Percentiles rank a stretch among this genome's conserved stretches.
phyloP scores from a whole-genome alignment of 2,797 vertebrate species.

The Pempheris klunzingeri region DNA sequence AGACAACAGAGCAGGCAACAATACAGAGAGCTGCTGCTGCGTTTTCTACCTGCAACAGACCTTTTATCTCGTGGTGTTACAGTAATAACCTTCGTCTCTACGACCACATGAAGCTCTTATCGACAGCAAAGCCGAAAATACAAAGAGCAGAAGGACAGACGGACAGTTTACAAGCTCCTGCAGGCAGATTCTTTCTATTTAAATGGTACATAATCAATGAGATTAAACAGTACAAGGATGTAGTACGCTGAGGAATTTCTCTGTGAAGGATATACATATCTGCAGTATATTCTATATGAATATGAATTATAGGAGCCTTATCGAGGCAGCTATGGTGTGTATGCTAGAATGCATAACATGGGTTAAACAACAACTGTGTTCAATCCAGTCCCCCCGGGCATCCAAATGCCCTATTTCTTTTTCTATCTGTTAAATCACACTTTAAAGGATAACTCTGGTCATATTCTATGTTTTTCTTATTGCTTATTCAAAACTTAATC shows the following conservation, averaged over 20 bases:
- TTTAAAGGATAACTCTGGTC: neutral
- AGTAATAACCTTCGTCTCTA: slow-evolving; percentile 30
- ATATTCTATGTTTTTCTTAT: too few species aligned
- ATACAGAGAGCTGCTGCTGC: neutral
- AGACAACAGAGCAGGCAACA: neutral
- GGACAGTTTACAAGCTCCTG: neutral
- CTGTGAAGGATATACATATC: neutral
- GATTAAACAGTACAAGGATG: neutral
- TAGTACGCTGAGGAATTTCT: neutral
- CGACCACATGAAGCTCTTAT: slow-evolving; percentile 13
- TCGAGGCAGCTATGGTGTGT: neutral
- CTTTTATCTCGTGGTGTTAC: slow-evolving; percentile 9
- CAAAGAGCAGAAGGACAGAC: neutral
- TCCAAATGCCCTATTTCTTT: neutral
- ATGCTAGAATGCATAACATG: neutral
- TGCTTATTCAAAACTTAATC: too few species aligned
- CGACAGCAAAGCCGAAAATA: neutral
- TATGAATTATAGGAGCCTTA: neutral
- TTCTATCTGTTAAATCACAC: neutral
- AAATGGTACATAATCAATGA: neutral
- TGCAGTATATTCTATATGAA: too few species aligned
- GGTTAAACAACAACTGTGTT: neutral
- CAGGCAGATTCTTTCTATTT: neutral
- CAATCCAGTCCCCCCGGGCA: neutral
- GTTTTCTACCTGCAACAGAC: neutral